These are phyloP conservation scores for Spatula versicolor DNA, from an alignment of 2,797 vertebrate genomes.

Conservation along the genomic window DNA sequence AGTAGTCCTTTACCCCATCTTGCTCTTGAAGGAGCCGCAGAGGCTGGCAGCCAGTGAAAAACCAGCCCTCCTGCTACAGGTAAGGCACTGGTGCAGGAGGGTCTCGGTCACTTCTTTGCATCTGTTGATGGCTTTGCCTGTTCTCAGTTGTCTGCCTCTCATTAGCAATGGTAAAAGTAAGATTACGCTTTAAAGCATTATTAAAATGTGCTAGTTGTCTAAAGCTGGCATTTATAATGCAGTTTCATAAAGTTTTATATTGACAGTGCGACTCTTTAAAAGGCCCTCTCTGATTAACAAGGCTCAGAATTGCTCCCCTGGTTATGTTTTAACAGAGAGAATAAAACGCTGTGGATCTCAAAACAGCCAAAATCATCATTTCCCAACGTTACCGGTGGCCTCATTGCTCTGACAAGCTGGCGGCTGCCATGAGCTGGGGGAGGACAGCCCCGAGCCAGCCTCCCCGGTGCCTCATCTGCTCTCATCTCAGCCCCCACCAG, in stretches of 20 bases:
- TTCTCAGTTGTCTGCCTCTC: constrained; percentile 54
- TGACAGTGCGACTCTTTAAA: constrained; percentile 69
- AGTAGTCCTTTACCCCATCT: background rate
- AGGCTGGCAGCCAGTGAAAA: background rate
- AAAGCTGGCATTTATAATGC: constrained; percentile 75
- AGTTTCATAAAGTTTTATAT: constrained; percentile 76
- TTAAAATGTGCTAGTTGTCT: constrained; percentile 72
- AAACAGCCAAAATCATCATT: constrained; percentile 62
- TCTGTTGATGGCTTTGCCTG: background rate
- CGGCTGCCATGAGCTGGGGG: background rate
- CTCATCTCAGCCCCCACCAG: background rate
- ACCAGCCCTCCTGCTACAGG: background rate
- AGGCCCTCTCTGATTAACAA: constrained; percentile 77
- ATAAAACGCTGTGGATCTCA: constrained; percentile 67
- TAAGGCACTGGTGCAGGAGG: background rate
- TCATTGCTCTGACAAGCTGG: constrained; percentile 17
- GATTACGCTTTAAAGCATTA: constrained; percentile 62
- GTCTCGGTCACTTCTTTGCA: background rate
- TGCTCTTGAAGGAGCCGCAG: background rate
- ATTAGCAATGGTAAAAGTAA: constrained; percentile 57
- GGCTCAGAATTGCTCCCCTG: constrained; percentile 73
- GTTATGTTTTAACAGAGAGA: constrained; percentile 64
- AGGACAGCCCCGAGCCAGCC: background rate
- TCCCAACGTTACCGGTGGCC: background rate
- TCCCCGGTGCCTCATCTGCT: background rate